These are phyloP conservation scores for Hirtodrosophila duncani DNA, from an alignment of 2,888 invertebrate genomes.

Conservation along the genomic window DNA sequence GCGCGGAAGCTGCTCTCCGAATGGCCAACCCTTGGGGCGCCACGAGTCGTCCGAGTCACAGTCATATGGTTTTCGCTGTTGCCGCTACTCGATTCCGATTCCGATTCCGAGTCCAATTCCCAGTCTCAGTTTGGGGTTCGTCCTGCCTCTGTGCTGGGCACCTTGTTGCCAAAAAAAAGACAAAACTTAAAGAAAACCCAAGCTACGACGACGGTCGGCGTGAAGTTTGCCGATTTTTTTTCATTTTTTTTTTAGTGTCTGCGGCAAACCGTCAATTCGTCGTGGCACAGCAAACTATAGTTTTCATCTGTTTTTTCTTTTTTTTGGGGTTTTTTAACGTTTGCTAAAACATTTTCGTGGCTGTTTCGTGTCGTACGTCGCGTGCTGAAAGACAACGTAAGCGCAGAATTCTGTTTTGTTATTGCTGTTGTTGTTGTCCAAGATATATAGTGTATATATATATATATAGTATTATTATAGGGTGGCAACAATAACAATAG, in stretches of 20 bases:
- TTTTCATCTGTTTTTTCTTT: slow-evolving; percentile 4
- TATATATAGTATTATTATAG: too few species aligned
- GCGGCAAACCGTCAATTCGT: too few species aligned
- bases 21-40: slow-evolving; percentile 6
- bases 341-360: too few species aligned
- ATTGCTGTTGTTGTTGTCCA: slow-evolving; percentile 6
- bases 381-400: slow-evolving; percentile 61
- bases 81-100: too few species aligned
- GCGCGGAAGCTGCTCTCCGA: slow-evolving; percentile 72
- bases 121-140: slow-evolving; percentile 13
- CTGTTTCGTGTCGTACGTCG: slow-evolving; percentile 44
- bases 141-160: slow-evolving; percentile 11
- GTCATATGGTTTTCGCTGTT: slow-evolving; percentile 36
- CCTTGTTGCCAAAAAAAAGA: too few species aligned
- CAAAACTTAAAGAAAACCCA: too few species aligned
- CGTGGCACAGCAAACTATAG: too few species aligned
- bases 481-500: too few species aligned
- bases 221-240: slow-evolving; percentile 1
- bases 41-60: slow-evolving; percentile 8
- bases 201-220: too few species aligned
- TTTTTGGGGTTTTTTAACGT: too few species aligned
- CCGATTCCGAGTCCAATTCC: too few species aligned
- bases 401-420: slow-evolving; percentile 52
- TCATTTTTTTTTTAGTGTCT: slow-evolving; percentile 1
- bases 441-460: too few species aligned